phyloP scores from a whole-genome alignment of 2,113 vertebrate genomes.

The Alethe castanea region DNA sequence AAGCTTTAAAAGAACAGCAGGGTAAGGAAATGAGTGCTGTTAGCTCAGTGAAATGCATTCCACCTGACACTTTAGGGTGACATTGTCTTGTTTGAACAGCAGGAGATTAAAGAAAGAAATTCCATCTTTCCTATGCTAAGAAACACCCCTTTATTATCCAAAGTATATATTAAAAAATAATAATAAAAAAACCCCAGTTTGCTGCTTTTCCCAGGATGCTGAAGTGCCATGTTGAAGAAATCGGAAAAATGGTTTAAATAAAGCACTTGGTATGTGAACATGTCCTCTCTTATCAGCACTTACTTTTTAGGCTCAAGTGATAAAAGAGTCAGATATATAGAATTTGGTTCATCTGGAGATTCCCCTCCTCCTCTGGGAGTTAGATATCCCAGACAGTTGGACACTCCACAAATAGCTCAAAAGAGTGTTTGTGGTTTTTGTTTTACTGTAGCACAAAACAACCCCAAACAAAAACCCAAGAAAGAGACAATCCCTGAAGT shows the following conservation, averaged over 20 bases:
- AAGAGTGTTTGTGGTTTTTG: not conserved
- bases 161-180: not conserved
- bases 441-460: not conserved
- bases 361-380: not conserved
- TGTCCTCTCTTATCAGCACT: not conserved
- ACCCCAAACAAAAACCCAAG: not conserved
- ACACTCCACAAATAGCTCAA: not conserved
- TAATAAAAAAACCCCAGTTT: not conserved
- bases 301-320: not conserved
- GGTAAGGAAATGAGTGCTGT: slow-evolving; percentile 34
- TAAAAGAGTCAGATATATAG: not conserved
- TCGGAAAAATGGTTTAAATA: not conserved
- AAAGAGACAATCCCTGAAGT: rapidly evolving
- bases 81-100: not conserved
- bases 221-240: not conserved
- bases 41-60: slow-evolving; percentile 15
- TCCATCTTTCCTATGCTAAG: not conserved
- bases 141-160: not conserved
- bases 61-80: not conserved
- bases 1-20: not conserved
- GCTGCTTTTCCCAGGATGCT: not conserved
- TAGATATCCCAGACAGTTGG: not conserved
- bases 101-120: slow-evolving; percentile 1
- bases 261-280: not conserved
- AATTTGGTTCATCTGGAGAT: not conserved